These are phyloP conservation scores for Eupithecia tripunctaria DNA, from an alignment of 2,888 invertebrate genomes.

Conservation along the genomic window DNA sequence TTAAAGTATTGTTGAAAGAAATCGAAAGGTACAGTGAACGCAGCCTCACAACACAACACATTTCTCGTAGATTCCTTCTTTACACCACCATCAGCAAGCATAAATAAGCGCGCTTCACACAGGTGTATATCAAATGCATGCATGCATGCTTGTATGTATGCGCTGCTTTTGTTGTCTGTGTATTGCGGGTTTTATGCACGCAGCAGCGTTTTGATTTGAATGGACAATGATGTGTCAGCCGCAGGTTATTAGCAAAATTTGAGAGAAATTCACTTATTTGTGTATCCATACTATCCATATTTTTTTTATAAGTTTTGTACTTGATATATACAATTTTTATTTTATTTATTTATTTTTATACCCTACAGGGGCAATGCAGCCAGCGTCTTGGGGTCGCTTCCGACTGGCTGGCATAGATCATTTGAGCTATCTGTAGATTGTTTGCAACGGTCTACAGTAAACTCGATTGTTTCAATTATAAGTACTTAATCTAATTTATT, in stretches of 20 bases:
- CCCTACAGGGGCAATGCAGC: no score
- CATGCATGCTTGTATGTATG: constrained; percentile 31
- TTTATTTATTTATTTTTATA: no score
- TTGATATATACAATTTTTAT: no score
- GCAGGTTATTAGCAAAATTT: constrained; percentile 2
- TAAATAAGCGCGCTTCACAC: constrained; percentile 70
- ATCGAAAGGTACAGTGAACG: not conserved
- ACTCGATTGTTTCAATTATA: no score
- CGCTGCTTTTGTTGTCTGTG: not conserved
- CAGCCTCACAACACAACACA: no score
- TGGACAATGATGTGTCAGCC: constrained; percentile 26
- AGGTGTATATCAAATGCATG: constrained; percentile 66
- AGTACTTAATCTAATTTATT: no score
- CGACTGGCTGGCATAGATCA: no score
- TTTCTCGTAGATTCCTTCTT: not conserved
- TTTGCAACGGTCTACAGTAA: no score
- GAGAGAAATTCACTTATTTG: not conserved
- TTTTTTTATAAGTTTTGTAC: no score
- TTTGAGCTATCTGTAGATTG: no score
- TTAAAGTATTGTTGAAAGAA: not conserved
- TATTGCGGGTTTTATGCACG: constrained; percentile 24
- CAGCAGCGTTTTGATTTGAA: constrained; percentile 29
- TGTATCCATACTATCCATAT: no score
- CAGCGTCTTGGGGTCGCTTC: no score
- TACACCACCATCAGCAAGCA: constrained; percentile 47